phyloP scores from a whole-genome alignment of 2,797 vertebrate species.

The Neostethus bicornis region DNA sequence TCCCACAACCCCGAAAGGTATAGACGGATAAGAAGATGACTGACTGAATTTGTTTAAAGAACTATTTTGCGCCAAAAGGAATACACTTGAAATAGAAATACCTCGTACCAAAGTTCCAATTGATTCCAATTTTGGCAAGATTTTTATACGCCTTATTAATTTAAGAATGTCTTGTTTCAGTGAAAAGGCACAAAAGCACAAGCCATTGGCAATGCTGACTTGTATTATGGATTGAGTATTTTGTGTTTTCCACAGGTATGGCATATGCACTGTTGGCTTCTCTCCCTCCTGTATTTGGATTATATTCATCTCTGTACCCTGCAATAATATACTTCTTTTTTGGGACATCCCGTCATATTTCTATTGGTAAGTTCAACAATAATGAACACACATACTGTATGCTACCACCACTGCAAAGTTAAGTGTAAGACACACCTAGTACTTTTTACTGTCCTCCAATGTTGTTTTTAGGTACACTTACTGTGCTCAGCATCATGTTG shows the following conservation, averaged over 20 bases:
- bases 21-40: too few relatives aligned
- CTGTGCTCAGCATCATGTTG: conserved; percentile 95
- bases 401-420: neutral
- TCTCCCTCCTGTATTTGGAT: conserved; percentile 90
- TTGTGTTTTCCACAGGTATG: conserved; percentile 79
- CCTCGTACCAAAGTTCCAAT: too few relatives aligned
- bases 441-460: neutral
- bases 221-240: neutral
- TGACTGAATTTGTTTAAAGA: neutral
- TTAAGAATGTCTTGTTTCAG: too few relatives aligned
- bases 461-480: conserved; percentile 90
- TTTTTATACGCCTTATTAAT: too few relatives aligned
- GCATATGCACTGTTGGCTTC: conserved; percentile 94
- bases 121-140: too few relatives aligned
- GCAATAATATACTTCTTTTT: conserved; percentile 92
- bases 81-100: too few relatives aligned
- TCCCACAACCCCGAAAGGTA: too few relatives aligned
- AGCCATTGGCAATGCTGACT: neutral
- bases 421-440: neutral
- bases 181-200: conserved; percentile 1
- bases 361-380: conserved; percentile 74
- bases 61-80: neutral
- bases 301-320: conserved; percentile 94
- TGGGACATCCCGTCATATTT: conserved; percentile 95
- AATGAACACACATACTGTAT: neutral